Evolutionary conservation across 2,888 invertebrate genomes (phyloP).

Genomic region (Gymnocheta viridis): DNA sequence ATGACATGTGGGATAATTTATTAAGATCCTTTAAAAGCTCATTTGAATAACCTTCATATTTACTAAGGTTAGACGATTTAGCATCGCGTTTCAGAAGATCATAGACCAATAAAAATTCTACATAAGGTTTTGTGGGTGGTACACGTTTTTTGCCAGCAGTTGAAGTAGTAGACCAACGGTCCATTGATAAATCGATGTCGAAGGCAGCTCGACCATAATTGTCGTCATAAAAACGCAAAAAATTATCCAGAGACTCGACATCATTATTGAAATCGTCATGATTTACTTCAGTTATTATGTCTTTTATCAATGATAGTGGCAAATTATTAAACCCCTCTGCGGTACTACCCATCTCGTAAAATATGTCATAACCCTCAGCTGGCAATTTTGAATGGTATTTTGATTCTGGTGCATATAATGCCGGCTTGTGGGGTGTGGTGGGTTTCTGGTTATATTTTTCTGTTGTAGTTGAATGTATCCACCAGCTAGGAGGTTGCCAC

Average conservation of each 20-base stretch:
- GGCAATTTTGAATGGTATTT: slow-evolving; percentile 42
- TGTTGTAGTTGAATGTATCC: slow-evolving; percentile 74
- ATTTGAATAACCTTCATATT: slow-evolving; percentile 81
- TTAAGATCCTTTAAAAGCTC: slow-evolving; percentile 77
- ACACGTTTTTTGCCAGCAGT: slow-evolving; percentile 81
- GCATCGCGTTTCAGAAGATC: slow-evolving; percentile 82
- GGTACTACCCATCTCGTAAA: slow-evolving; percentile 74
- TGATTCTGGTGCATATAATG: slow-evolving; percentile 75
- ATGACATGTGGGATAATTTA: slow-evolving; percentile 78
- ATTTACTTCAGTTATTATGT: slow-evolving; percentile 78
- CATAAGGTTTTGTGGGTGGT: slow-evolving; percentile 82
- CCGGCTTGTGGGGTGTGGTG: slow-evolving; percentile 77
- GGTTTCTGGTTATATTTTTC: slow-evolving; percentile 73
- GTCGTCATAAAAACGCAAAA: slow-evolving; percentile 81
- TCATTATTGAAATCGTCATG: slow-evolving; percentile 79
- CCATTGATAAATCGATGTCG: slow-evolving; percentile 77
- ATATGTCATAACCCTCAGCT: slow-evolving; percentile 75
- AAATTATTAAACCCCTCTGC: slow-evolving; percentile 76
- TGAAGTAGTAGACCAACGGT: slow-evolving; percentile 78
- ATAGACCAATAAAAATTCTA: slow-evolving; percentile 81
- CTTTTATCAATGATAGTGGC: slow-evolving; percentile 78
- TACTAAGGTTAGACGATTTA: slow-evolving; percentile 79
- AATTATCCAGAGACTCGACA: slow-evolving; percentile 81
- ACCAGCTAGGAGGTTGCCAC: slow-evolving; percentile 78
- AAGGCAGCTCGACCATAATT: slow-evolving; percentile 78